Conservation (phyloP, 2,113 vertebrate genomes). For the Labeo rohita region DNA sequence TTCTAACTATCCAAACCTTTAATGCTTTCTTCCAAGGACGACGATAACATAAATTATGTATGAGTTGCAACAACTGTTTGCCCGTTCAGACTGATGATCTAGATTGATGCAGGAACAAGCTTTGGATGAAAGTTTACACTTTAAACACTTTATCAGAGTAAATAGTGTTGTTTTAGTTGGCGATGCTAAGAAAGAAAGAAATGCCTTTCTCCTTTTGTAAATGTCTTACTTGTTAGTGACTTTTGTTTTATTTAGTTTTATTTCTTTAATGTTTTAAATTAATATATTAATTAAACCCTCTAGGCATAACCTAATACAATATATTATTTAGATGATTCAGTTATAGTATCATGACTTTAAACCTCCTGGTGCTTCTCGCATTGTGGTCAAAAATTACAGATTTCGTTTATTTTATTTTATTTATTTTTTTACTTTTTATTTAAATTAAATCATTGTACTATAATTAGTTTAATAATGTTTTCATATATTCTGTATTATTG, state of each 20-base stretch:
- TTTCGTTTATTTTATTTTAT: too few relatives aligned
- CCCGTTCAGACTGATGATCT: slow-evolving; percentile 55
- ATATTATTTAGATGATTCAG: not conserved
- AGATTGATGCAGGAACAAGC: slow-evolving; percentile 42
- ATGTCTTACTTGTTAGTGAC: slow-evolving; percentile 8
- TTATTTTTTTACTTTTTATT: too few relatives aligned
- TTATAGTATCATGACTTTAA: not conserved
- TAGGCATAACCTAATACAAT: not conserved
- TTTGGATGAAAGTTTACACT: slow-evolving; percentile 43
- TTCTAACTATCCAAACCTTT: slow-evolving; percentile 72
- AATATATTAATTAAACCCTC: not conserved
- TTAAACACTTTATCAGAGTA: slow-evolving; percentile 42
- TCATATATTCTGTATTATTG: too few relatives aligned
- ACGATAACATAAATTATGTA: slow-evolving; percentile 68
- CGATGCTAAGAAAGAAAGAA: too few relatives aligned
- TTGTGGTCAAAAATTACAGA: too few relatives aligned
- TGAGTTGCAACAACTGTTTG: slow-evolving; percentile 54
- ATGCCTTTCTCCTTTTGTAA: not conserved
- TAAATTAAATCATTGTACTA: too few relatives aligned
- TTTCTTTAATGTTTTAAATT: not conserved
- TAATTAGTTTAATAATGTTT: too few relatives aligned
- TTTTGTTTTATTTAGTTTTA: not conserved
- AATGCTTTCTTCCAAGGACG: slow-evolving; percentile 65
- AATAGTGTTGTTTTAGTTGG: slow-evolving; percentile 37
- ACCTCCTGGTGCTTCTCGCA: not conserved